Conservation (phyloP, 1,140 invertebrate species). For the Zaprionus capensis region DNA sequence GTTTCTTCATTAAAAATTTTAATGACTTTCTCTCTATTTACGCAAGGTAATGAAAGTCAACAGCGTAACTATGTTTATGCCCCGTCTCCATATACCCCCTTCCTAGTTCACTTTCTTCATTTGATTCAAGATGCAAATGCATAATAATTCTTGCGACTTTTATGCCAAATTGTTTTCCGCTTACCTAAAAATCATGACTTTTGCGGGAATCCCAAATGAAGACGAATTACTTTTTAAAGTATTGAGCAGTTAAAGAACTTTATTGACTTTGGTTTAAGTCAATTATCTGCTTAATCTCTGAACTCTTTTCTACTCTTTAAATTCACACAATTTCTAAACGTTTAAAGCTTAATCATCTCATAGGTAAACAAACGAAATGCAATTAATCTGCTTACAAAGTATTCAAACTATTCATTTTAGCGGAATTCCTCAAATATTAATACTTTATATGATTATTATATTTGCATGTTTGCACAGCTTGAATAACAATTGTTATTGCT, state of each 20-base stretch:
- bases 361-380: background rate
- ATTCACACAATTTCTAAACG: background rate
- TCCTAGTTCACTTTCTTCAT: slow-evolving; percentile 12
- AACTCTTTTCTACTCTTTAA: too few species aligned
- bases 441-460: background rate
- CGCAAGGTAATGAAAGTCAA: slow-evolving; percentile 81
- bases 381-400: background rate
- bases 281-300: too few species aligned
- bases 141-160: slow-evolving; percentile 28
- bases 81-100: slow-evolving; percentile 45
- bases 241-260: background rate
- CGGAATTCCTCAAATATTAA: background rate
- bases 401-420: background rate
- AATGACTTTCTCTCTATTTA: slow-evolving; percentile 79
- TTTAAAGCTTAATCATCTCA: background rate
- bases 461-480: slow-evolving; percentile 1
- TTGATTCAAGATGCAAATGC: slow-evolving; percentile 61
- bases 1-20: slow-evolving; percentile 81
- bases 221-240: background rate
- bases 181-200: background rate
- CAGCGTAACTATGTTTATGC: slow-evolving; percentile 69
- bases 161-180: slow-evolving; percentile 24
- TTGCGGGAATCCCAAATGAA: background rate
- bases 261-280: background rate
- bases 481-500: background rate